These are phyloP conservation scores for Pterocles burchelli DNA, from an alignment of 2,113 vertebrate species.

Conservation along the genomic window DNA sequence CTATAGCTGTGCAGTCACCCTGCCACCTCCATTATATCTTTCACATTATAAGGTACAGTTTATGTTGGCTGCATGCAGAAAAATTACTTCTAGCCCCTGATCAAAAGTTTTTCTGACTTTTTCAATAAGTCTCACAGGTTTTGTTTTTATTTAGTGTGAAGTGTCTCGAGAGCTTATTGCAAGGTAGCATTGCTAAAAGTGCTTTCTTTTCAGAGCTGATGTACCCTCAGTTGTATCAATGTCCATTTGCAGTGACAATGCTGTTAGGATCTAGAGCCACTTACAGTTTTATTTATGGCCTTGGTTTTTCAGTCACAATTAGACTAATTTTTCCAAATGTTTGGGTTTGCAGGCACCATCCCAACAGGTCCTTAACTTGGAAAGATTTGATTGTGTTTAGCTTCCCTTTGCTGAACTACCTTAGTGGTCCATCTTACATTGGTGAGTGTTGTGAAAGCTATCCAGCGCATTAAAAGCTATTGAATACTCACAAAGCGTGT, in stretches of 20 bases:
- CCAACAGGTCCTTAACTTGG: constrained; percentile 38
- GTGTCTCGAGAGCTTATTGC: neutral
- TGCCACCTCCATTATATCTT: neutral
- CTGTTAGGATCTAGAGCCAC: constrained; percentile 41
- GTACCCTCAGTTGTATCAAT: neutral
- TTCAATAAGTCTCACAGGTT: neutral
- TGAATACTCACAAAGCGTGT: neutral
- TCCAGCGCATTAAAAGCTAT: neutral
- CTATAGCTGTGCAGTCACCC: neutral
- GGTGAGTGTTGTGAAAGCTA: neutral
- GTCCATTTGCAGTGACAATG: constrained; percentile 15
- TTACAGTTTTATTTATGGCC: constrained; percentile 59
- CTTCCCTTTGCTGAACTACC: constrained; percentile 28
- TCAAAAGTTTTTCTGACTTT: neutral
- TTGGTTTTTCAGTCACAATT: constrained; percentile 65
- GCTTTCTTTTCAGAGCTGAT: constrained; percentile 19
- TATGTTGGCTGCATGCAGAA: neutral
- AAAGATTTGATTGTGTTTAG: constrained; percentile 9
- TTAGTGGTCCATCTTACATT: constrained; percentile 1
- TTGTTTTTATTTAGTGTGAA: neutral
- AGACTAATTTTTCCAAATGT: constrained; percentile 58
- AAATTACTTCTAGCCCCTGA: neutral
- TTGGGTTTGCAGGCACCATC: constrained; percentile 26
- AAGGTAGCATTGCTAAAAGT: neutral
- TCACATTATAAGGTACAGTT: neutral